These are phyloP conservation scores for Melanotaenia boesemani DNA, from an alignment of 2,797 vertebrate genomes.

Conservation along the genomic window DNA sequence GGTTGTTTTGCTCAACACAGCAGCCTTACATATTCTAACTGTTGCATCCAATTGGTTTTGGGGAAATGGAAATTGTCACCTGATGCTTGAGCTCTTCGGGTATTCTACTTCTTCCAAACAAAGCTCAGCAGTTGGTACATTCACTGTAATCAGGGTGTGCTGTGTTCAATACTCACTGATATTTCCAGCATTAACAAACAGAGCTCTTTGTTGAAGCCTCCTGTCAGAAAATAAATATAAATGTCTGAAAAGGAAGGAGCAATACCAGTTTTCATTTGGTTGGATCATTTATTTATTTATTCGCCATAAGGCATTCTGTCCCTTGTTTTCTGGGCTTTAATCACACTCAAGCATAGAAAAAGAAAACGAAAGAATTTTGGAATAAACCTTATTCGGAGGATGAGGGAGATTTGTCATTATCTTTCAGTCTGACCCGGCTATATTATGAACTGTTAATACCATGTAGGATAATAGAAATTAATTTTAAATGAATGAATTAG, in stretches of 20 bases:
- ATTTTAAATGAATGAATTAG: neutral
- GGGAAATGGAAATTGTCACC: slow-evolving; percentile 22
- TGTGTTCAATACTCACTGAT: neutral
- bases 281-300: neutral
- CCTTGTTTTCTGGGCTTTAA: neutral
- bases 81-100: slow-evolving; percentile 23
- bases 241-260: slow-evolving; percentile 15
- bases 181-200: slow-evolving; percentile 35
- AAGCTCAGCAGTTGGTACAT: neutral
- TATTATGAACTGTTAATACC: no score
- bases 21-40: no score
- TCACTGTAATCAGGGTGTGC: neutral
- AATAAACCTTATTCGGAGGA: neutral
- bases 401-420: neutral
- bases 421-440: neutral
- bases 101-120: slow-evolving; percentile 38
- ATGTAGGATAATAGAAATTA: neutral
- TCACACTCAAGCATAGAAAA: neutral
- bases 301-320: neutral
- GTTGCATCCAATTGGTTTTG: neutral
- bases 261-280: slow-evolving; percentile 5
- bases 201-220: slow-evolving; percentile 29
- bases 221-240: neutral
- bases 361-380: neutral
- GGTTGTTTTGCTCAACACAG: no score